Conservation (phyloP, 2,888 invertebrate species). For the Gortyna flavago region DNA sequence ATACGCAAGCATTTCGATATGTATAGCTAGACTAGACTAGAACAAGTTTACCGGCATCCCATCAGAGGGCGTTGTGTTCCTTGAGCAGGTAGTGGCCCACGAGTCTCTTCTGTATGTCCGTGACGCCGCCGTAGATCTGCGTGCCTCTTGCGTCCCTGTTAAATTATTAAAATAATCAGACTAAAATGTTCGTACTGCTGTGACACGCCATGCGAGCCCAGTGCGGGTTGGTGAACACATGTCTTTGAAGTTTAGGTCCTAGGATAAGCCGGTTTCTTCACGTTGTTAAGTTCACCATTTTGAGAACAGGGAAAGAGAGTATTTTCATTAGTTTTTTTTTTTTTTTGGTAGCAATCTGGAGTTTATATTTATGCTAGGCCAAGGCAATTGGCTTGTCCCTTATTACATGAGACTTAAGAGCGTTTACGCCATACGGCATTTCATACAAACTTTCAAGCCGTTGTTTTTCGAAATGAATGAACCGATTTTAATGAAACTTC, state of each 20-base stretch:
- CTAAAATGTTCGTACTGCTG: neutral
- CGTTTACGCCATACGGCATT: no score
- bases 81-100: constrained; percentile 92
- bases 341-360: neutral
- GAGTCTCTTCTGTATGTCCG: constrained; percentile 93
- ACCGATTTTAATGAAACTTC: no score
- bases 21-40: constrained; percentile 51
- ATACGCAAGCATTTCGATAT: constrained; percentile 4
- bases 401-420: neutral
- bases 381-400: neutral
- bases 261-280: neutral
- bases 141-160: constrained; percentile 94
- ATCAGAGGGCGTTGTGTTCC: constrained; percentile 89
- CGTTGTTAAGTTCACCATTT: neutral
- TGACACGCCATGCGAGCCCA: neutral
- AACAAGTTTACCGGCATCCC: constrained; percentile 34
- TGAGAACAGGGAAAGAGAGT: neutral
- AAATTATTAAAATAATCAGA: neutral
- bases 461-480: no score
- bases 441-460: no score
- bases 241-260: neutral
- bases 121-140: constrained; percentile 95
- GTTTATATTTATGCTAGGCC: neutral
- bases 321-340: neutral
- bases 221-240: neutral